Percentiles rank a stretch among this genome's conserved stretches.
Conservation (phyloP, 2,888 invertebrate species). For the Carcina quercana region DNA sequence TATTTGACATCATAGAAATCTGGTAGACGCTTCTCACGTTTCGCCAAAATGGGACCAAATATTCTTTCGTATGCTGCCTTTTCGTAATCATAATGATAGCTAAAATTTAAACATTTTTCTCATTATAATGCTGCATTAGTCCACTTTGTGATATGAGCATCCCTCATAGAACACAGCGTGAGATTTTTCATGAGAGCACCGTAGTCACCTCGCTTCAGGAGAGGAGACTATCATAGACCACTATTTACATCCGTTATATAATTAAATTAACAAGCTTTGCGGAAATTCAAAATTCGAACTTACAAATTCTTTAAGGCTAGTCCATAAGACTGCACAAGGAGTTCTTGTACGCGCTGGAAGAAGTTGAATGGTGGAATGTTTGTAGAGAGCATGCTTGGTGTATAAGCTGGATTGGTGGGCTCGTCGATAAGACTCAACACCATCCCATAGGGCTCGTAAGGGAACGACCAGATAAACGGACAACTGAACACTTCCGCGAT, state of each 20-base stretch:
- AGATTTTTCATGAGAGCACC: no score
- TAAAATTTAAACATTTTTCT: no score
- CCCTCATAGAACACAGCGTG: no score
- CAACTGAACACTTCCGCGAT: constrained; percentile 11
- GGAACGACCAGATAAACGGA: constrained; percentile 6
- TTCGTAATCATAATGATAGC: constrained; percentile 5
- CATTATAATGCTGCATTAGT: no score
- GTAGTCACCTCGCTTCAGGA: no score
- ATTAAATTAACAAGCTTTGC: no score
- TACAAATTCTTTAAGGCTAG: not conserved
- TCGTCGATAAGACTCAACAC: constrained; percentile 20
- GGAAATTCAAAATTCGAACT: no score
- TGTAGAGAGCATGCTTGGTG: constrained; percentile 11
- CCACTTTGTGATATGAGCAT: no score
- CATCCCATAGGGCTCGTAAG: constrained; percentile 16
- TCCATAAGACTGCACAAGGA: constrained; percentile 11
- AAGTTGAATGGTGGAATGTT: constrained; percentile 19
- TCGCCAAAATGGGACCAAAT: constrained; percentile 13
- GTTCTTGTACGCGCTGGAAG: constrained; percentile 12
- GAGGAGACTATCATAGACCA: no score
- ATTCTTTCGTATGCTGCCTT: constrained; percentile 9
- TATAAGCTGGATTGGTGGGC: constrained; percentile 21
- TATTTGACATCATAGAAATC: constrained; percentile 22
- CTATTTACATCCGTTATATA: no score
- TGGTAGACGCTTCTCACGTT: constrained; percentile 22